Evolutionary conservation across 2,888 invertebrate genomes (phyloP).

Genomic region (Pycnomerus fuliginosus): DNA sequence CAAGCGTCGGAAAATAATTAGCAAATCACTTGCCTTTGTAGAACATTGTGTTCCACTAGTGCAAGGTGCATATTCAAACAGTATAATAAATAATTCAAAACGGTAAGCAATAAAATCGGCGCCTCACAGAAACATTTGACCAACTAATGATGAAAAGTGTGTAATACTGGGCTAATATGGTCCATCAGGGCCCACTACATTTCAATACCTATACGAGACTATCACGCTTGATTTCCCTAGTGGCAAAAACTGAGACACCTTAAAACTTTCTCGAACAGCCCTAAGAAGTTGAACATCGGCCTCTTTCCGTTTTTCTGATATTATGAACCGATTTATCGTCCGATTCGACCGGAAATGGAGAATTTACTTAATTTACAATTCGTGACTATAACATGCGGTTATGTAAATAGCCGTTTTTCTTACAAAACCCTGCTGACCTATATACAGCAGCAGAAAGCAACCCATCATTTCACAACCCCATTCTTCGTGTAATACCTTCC

Average conservation of each 20-base stretch:
- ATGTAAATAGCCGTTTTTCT: slow-evolving; percentile 16
- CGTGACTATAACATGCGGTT: slow-evolving; percentile 8
- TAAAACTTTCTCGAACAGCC: slow-evolving; percentile 24
- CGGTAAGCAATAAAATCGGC: slow-evolving; percentile 8
- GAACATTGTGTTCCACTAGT: too few species aligned
- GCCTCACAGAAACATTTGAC: slow-evolving; percentile 20
- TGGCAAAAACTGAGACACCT: slow-evolving; percentile 29
- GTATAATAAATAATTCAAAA: slow-evolving; percentile 14
- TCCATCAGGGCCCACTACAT: slow-evolving; percentile 37
- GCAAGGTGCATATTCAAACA: too few species aligned
- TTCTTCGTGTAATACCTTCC: slow-evolving; percentile 23
- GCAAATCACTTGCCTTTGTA: too few species aligned
- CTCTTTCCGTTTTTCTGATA: slow-evolving; percentile 15
- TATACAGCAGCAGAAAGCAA: slow-evolving; percentile 23
- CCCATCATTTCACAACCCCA: slow-evolving; percentile 20
- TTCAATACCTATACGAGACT: slow-evolving; percentile 38
- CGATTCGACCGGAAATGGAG: neutral
- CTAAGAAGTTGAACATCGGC: too few species aligned
- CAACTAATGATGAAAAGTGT: slow-evolving; percentile 33
- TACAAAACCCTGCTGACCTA: slow-evolving; percentile 18
- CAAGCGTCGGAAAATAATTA: too few species aligned
- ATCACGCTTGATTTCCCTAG: slow-evolving; percentile 42
- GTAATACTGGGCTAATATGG: slow-evolving; percentile 38
- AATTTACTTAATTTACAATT: slow-evolving; percentile 13
- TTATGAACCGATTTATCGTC: slow-evolving; percentile 12